Evolutionary conservation across 1,140 invertebrate genomes (phyloP).

Genomic region (Drosophila ohnishii): DNA sequence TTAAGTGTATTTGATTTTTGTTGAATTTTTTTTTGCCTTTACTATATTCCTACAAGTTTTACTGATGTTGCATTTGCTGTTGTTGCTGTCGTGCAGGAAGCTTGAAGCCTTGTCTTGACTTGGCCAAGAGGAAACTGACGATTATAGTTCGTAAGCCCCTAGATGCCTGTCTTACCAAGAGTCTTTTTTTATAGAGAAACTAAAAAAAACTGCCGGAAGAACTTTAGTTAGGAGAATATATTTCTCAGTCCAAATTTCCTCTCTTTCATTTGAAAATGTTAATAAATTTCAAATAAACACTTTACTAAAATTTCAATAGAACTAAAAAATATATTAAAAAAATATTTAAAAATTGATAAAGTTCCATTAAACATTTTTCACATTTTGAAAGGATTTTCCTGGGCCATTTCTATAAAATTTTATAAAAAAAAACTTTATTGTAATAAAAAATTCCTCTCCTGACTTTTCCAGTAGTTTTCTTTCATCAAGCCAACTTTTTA

Average conservation of each 20-base stretch:
- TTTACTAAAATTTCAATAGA: neutral
- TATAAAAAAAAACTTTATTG: neutral
- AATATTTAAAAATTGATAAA: neutral
- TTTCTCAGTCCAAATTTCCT: neutral
- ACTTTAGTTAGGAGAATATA: conserved; percentile 19
- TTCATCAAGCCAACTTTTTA: neutral
- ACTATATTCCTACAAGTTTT: neutral
- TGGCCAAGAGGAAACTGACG: conserved; percentile 75
- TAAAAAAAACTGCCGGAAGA: conserved; percentile 40
- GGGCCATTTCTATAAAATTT: neutral
- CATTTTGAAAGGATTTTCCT: neutral
- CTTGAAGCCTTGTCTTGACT: conserved; percentile 67
- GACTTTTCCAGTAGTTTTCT: neutral
- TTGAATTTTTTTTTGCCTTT: conserved; percentile 2
- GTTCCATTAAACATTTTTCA: neutral
- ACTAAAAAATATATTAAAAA: neutral
- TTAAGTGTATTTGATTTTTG: neutral
- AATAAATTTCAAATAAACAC: neutral
- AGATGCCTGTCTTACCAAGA: conserved; percentile 26
- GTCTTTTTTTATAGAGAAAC: neutral
- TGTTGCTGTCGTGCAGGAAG: conserved; percentile 67
- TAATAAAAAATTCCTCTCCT: neutral
- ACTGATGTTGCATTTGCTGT: conserved; percentile 20
- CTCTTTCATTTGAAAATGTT: neutral
- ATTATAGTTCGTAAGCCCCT: conserved; percentile 64